These are phyloP conservation scores for Beaufortia kweichowensis DNA, from an alignment of 2,113 vertebrate genomes.

Conservation along the genomic window DNA sequence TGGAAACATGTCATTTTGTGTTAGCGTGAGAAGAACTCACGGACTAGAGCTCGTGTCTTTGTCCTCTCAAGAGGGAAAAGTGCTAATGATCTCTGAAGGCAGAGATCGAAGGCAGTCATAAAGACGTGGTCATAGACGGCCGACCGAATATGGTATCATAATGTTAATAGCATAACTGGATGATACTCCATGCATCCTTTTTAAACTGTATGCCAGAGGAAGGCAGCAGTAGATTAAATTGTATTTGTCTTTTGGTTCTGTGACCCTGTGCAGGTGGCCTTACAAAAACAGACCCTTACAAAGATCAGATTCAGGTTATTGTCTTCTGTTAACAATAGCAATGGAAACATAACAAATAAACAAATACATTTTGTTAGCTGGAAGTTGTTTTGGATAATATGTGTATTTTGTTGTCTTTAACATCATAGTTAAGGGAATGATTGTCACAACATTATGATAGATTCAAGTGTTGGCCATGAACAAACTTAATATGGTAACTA, in stretches of 20 bases:
- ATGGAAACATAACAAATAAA: no score
- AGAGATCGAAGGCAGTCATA: constrained; percentile 75
- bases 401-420: no score
- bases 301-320: background rate
- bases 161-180: constrained; percentile 56
- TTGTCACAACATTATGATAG: no score
- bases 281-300: background rate
- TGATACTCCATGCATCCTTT: constrained; percentile 34
- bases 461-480: no score
- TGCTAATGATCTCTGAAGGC: constrained; percentile 75
- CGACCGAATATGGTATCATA: constrained; percentile 65
- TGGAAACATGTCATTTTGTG: constrained; percentile 76
- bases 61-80: constrained; percentile 69
- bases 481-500: no score
- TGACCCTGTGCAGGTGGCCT: background rate
- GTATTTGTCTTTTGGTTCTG: constrained; percentile 13
- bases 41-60: constrained; percentile 66
- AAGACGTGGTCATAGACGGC: constrained; percentile 63
- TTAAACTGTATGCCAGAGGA: constrained; percentile 25
- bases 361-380: no score
- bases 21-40: constrained; percentile 72
- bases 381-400: no score
- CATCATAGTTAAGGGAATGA: no score
- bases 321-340: no score
- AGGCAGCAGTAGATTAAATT: constrained; percentile 17